These are phyloP conservation scores for Charadrius vociferus DNA, from an alignment of 2,113 vertebrate species.

Conservation along the genomic window DNA sequence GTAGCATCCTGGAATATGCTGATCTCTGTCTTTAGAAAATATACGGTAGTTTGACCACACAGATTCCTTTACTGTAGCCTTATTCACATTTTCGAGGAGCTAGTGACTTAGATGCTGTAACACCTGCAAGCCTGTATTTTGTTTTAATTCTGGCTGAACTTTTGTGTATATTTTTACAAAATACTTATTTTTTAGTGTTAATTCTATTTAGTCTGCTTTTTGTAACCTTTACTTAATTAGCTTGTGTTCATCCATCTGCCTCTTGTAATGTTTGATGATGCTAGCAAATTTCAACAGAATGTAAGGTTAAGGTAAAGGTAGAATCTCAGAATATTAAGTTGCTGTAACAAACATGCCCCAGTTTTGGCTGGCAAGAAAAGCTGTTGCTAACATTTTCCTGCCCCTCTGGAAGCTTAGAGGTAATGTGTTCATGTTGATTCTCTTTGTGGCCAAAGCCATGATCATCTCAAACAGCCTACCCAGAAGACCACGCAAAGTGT, in stretches of 20 bases:
- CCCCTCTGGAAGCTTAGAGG: not conserved
- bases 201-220: not conserved
- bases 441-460: accelerated
- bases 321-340: not conserved
- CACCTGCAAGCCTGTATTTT: not conserved
- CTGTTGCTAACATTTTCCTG: not conserved
- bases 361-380: not conserved
- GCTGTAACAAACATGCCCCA: not conserved
- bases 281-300: not conserved
- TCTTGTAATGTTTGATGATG: not conserved
- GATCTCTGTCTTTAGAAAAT: not conserved
- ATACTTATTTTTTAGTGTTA: not conserved
- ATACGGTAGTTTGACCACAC: not conserved
- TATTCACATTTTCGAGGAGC: not conserved
- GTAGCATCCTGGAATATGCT: not conserved
- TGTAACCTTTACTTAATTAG: not conserved
- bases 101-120: not conserved
- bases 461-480: not conserved
- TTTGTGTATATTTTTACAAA: not conserved
- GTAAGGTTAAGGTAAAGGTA: not conserved
- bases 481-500: not conserved
- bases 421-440: accelerated
- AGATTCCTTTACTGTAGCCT: not conserved
- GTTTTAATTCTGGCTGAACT: not conserved
- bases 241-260: not conserved